phyloP scores from a whole-genome alignment of 1,140 invertebrate genomes.

The Trachymyrmex septentrionalis region DNA sequence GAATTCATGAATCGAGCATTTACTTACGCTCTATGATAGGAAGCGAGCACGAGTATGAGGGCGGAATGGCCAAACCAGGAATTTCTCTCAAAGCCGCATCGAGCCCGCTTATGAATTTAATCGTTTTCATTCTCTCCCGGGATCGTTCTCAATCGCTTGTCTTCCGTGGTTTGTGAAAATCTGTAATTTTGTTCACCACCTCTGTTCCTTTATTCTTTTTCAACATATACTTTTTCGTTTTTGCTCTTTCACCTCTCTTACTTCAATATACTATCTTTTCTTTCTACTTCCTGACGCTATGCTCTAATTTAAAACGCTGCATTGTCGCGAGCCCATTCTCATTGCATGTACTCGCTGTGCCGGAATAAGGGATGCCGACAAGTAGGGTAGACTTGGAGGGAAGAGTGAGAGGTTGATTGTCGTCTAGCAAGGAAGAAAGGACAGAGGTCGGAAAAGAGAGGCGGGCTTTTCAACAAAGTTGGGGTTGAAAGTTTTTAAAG shows the following conservation, averaged over 20 bases:
- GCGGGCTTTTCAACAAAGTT: slow-evolving; percentile 80
- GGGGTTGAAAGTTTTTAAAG: slow-evolving; percentile 82
- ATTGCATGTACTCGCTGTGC: slow-evolving; percentile 65
- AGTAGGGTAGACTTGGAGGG: neutral
- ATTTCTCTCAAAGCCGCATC: slow-evolving; percentile 42
- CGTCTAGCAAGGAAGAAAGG: slow-evolving; percentile 64
- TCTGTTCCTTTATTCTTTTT: neutral
- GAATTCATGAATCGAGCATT: slow-evolving; percentile 12
- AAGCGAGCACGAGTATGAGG: neutral
- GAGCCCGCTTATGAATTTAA: slow-evolving; percentile 45
- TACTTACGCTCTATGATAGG: neutral
- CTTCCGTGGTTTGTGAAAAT: slow-evolving; percentile 52
- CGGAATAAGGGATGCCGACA: slow-evolving; percentile 56
- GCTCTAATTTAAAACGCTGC: slow-evolving; percentile 79
- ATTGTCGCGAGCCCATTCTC: slow-evolving; percentile 75
- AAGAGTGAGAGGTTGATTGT: slow-evolving; percentile 64
- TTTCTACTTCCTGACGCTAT: slow-evolving; percentile 50
- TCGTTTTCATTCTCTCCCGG: slow-evolving; percentile 16
- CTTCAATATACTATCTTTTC: slow-evolving; percentile 24
- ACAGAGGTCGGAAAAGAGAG: slow-evolving; percentile 58
- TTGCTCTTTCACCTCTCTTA: neutral
- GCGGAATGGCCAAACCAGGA: slow-evolving; percentile 26
- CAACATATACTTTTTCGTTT: neutral
- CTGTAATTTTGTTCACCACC: slow-evolving; percentile 65
- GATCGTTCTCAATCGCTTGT: slow-evolving; percentile 49